A percentile compares a stretch with the other conserved stretches of the same genome.
phyloP scores from a whole-genome alignment of 2,797 vertebrate genomes.

The Apogon talboti region DNA sequence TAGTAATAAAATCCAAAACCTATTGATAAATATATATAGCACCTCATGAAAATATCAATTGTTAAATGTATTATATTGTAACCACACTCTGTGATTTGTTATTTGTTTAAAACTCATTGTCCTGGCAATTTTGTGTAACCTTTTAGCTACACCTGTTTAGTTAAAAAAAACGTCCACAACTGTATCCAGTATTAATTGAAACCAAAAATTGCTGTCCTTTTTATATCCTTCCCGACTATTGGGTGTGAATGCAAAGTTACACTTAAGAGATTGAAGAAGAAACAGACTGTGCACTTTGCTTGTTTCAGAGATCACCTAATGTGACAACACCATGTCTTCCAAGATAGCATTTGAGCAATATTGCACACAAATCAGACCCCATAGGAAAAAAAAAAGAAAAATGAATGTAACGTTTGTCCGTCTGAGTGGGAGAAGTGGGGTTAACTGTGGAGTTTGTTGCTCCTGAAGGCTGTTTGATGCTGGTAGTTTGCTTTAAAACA shows the following conservation, averaged over 20 bases:
- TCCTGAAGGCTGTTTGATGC: slow-evolving; percentile 18
- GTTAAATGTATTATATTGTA: slow-evolving; percentile 73
- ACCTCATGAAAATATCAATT: slow-evolving; percentile 66
- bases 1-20: slow-evolving; percentile 56
- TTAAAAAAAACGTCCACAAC: slow-evolving; percentile 42
- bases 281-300: slow-evolving; percentile 65
- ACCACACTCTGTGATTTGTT: slow-evolving; percentile 64
- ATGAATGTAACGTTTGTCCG: slow-evolving; percentile 70
- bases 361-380: slow-evolving; percentile 68
- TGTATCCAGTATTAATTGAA: slow-evolving; percentile 63
- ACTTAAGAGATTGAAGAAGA: slow-evolving; percentile 34
- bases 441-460: slow-evolving; percentile 47
- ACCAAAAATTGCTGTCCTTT: slow-evolving; percentile 70
- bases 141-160: slow-evolving; percentile 57
- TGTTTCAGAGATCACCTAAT: slow-evolving; percentile 52
- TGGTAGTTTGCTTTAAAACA: slow-evolving; percentile 20
- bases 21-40: slow-evolving; percentile 62
- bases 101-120: slow-evolving; percentile 65
- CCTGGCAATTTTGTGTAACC: slow-evolving; percentile 48
- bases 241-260: slow-evolving; percentile 44
- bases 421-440: slow-evolving; percentile 29
- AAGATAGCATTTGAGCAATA: slow-evolving; percentile 75
- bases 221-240: slow-evolving; percentile 36
- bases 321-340: slow-evolving; percentile 71
- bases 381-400: slow-evolving; percentile 34